Evolutionary conservation across 2,113 vertebrate genomes (phyloP), one percentile per base, ranked within the genome.

Genomic region (Chaetorhynchus papuensis): DNA sequence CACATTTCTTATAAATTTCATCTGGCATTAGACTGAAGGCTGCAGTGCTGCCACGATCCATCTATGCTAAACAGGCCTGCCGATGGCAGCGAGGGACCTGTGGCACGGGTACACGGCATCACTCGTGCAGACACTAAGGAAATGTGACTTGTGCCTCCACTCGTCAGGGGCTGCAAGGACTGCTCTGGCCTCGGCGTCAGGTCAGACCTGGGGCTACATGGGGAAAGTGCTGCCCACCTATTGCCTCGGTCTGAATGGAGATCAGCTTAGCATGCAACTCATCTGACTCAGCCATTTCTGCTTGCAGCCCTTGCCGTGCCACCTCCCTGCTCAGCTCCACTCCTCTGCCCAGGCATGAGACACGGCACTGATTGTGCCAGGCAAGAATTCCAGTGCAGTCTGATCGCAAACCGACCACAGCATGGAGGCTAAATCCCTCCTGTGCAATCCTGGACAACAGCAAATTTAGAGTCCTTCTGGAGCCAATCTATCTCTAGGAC

Each of bases 41-140:
- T 91, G 61, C 75, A 72, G 45, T 3, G 12, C 84, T 91, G 91
- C 87, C 93, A 59, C 0, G 4, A 85, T 72, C 66, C 74, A 71
- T 89, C 75, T 78, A 50, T 85, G 89, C 87, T 94, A 89, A 94
- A n/a, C 49, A 89, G 69, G 57, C 45, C 42, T 57, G 83, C 84
- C 3, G 8, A 85, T 2, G 50, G 87, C 84, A 85, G 87, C 1
- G 8, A 66, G 64, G 75, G 87, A 94, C 91, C 76, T 87, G 86
- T 91, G 91, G 87, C 92, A 44, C 0, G 24, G 57, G 59, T 35
- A 49, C 69, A 16, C 0, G 0, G 81, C 3, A 20, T 70, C 57
- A 10, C 44, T 72, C 2, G 2, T 20, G 64, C 42, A 59, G 79
- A 88, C 30, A 8, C 82, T 94, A 50, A 93, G 78, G 77, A 68